These are phyloP conservation scores for Leptopilina clavipes DNA, from an alignment of 1,140 invertebrate species.

Conservation along the genomic window DNA sequence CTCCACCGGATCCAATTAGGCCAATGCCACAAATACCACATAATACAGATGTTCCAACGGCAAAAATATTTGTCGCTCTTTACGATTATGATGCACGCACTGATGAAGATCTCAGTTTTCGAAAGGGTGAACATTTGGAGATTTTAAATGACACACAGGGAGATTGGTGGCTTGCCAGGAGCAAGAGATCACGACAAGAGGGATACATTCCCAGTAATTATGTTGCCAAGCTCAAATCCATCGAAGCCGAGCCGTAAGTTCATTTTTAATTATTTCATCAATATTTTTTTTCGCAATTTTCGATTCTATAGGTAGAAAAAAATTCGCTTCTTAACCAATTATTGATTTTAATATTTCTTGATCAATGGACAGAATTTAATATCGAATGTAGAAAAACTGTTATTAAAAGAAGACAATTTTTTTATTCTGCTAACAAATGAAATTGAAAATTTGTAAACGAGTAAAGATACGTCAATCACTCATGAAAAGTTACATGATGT, in stretches of 20 bases:
- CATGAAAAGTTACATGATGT: too few species aligned
- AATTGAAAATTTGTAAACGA: too few species aligned
- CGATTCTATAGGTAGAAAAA: too few species aligned
- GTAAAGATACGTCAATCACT: too few species aligned
- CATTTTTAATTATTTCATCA: background rate
- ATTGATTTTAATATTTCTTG: too few species aligned
- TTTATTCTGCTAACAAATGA: too few species aligned
- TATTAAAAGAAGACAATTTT: too few species aligned
- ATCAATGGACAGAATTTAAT: too few species aligned
- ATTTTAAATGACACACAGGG: constrained; percentile 98
- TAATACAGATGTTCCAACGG: constrained; percentile 79
- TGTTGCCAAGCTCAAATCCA: constrained; percentile 98
- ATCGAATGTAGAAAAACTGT: too few species aligned
- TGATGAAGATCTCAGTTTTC: constrained; percentile 98
- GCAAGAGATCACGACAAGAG: constrained; percentile 94
- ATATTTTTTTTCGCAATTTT: background rate
- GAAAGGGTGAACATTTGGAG: constrained; percentile 98
- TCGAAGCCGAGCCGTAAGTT: constrained; percentile 99
- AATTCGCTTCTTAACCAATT: too few species aligned
- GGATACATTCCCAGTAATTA: constrained; percentile 99
- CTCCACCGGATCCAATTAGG: constrained; percentile 80
- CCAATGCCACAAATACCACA: constrained; percentile 79
- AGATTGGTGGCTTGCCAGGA: constrained; percentile 99
- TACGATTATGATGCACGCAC: constrained; percentile 99
- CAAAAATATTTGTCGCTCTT: constrained; percentile 95